Evolutionary conservation across 2,113 vertebrate species (phyloP).

Genomic region (Platysteira castanea): DNA sequence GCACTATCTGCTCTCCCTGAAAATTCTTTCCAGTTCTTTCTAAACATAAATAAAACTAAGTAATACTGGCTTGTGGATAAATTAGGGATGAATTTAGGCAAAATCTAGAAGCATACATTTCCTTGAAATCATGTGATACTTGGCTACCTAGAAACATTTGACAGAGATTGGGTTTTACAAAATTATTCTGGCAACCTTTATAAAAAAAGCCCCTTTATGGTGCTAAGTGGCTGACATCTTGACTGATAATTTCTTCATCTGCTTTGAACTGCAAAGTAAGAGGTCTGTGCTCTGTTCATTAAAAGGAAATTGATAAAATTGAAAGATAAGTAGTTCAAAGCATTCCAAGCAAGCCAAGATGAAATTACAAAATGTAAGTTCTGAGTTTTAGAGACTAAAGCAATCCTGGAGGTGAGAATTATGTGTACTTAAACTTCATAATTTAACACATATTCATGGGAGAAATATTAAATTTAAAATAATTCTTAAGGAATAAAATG

Average conservation of each 20-base stretch:
- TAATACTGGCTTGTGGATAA: neutral
- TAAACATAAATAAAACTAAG: neutral
- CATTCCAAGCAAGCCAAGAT: neutral
- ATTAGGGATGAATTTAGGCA: neutral
- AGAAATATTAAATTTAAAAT: neutral
- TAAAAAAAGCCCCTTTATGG: neutral
- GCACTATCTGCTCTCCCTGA: rapidly evolving
- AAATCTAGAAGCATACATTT: neutral
- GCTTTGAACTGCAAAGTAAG: neutral
- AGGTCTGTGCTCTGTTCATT: neutral
- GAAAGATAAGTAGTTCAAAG: neutral
- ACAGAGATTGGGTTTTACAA: neutral
- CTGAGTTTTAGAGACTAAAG: neutral
- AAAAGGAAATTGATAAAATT: neutral
- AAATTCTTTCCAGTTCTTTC: neutral
- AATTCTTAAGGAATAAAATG: neutral
- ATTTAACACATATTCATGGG: neutral
- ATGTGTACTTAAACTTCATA: neutral
- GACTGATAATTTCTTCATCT: neutral
- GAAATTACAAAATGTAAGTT: neutral
- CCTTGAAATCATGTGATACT: neutral
- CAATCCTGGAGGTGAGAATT: neutral
- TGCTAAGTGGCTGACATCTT: neutral
- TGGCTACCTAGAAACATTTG: neutral
- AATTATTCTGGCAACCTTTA: neutral